Evolutionary conservation across 2,797 vertebrate genomes (phyloP), one percentile per base, ranked within the genome.

Genomic region (Tapera naevia): DNA sequence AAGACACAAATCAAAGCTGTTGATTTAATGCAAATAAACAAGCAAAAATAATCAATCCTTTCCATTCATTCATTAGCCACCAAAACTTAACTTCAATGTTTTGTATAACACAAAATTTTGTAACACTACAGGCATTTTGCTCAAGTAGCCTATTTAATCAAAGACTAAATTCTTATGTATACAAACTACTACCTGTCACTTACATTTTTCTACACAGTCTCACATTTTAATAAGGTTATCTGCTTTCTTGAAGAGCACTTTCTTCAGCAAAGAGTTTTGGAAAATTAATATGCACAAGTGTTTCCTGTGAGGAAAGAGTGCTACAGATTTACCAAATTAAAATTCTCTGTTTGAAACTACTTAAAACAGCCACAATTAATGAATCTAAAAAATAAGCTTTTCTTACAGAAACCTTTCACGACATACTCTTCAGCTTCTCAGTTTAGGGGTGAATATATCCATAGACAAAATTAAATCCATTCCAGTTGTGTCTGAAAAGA

Each of bases 1-100:
- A 43, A 79, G 54, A 88, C 32, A 39, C 62, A 96, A 96, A 82
- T 79, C 51, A 91, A 74, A 94, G 61, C 46, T 69, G 62, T 43
- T 88, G 43, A 93, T 93, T n/a, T 74, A 95, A 94, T 45, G 48
- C 21, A 76, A 80, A 81, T 19, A 86, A 87, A 85, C 18, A 89
- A 84, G 65, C 13, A 90, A 81, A 88, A 83, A 9, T 12, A 57
- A 62, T 5, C 35, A 54, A 39, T 83, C 21, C 22, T 61, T 73
- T 86, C n/a, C 3, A 1, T 41, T 79, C 5, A 32, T n/a, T 86
- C 74, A 50, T 67, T 70, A 75, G 24, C 30, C 8, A 32, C 12
- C 25, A 64, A 13, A 73, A 57, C 23, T 58, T 82, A 74, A 37
- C 7, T 78, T 64, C 19, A n/a, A 41, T 39, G 76, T 76, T n/a